phyloP scores from a whole-genome alignment of 1,140 invertebrate genomes.

The Drosophila funebris region DNA sequence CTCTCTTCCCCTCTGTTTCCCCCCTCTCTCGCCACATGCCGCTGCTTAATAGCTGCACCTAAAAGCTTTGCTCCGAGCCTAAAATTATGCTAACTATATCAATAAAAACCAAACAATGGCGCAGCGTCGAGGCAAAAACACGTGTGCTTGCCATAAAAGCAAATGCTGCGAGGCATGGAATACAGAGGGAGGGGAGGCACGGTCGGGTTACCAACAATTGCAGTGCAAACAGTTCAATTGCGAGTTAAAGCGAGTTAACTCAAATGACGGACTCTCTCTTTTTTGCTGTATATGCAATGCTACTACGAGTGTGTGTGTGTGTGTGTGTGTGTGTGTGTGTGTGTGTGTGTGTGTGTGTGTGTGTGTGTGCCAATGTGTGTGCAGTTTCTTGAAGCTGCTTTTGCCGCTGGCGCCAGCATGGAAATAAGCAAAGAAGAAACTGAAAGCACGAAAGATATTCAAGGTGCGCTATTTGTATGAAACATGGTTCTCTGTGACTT shows the following conservation, averaged over 20 bases:
- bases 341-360: slow-evolving; percentile 1
- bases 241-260: slow-evolving; percentile 4
- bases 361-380: not conserved
- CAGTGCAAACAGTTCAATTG: slow-evolving; percentile 38
- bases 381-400: slow-evolving; percentile 1
- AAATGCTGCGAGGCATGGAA: not conserved
- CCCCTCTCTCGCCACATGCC: too few relatives aligned
- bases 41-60: slow-evolving; percentile 33
- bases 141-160: not conserved
- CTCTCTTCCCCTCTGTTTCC: too few relatives aligned
- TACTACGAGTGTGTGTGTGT: slow-evolving; percentile 2
- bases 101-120: slow-evolving; percentile 49
- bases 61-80: slow-evolving; percentile 30
- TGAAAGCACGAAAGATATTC: not conserved
- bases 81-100: slow-evolving; percentile 50
- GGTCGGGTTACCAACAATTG: not conserved
- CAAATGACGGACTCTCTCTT: not conserved
- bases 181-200: not conserved
- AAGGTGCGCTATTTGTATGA: not conserved
- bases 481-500: not conserved
- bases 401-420: slow-evolving; percentile 24
- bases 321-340: not conserved
- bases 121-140: not conserved
- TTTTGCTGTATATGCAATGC: slow-evolving; percentile 14
- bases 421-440: slow-evolving; percentile 23